A percentile compares a stretch with the other conserved stretches of the same genome.
Conservation (phyloP, 2,888 invertebrate genomes). For the Mystacides longicornis region DNA sequence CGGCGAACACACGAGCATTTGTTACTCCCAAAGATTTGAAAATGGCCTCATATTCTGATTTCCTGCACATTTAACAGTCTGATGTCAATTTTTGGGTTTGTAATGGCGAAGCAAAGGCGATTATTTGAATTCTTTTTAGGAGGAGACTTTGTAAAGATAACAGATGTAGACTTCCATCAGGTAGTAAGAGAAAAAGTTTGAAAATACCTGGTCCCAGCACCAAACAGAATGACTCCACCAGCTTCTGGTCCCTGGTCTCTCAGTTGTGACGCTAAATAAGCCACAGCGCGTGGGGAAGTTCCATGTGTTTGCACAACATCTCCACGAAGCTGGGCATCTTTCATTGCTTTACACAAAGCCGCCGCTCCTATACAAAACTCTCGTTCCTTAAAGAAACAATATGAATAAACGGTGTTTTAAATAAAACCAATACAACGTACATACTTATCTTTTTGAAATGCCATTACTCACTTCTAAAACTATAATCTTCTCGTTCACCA, state of each 20-base stretch:
- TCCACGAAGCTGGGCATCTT: conserved; percentile 57
- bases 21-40: conserved; percentile 61
- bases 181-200: too few relatives aligned
- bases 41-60: conserved; percentile 59
- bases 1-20: conserved; percentile 44
- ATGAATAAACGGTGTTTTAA: too few relatives aligned
- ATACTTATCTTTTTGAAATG: too few relatives aligned
- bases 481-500: conserved; percentile 42
- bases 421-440: too few relatives aligned
- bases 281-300: conserved; percentile 70
- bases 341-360: conserved; percentile 61
- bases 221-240: conserved; percentile 43
- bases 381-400: conserved; percentile 55
- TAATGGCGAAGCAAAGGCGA: too few relatives aligned
- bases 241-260: conserved; percentile 40
- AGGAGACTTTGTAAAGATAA: too few relatives aligned
- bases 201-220: conserved; percentile 44
- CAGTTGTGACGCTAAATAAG: conserved; percentile 62
- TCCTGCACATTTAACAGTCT: too few relatives aligned
- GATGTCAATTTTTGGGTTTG: too few relatives aligned
- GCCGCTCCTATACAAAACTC: conserved; percentile 77
- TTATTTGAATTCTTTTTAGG: too few relatives aligned
- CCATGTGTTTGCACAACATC: conserved; percentile 74
- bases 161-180: too few relatives aligned
- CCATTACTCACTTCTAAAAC: conserved; percentile 41